phyloP scores from a whole-genome alignment of 2,113 vertebrate genomes.

The Heptranchias perlo region DNA sequence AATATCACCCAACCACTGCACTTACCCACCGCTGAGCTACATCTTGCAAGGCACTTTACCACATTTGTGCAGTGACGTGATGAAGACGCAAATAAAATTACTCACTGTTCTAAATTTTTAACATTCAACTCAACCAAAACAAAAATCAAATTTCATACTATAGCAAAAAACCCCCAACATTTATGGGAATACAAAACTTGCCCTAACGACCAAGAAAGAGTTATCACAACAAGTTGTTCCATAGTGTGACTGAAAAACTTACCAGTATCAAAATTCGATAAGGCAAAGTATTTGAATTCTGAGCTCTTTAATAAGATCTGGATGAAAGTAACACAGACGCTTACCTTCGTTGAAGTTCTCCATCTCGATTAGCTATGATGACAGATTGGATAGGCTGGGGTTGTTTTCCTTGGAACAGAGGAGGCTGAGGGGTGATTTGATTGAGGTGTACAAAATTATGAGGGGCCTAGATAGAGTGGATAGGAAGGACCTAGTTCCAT shows the following conservation, averaged over 20 bases:
- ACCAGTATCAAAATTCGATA: neutral
- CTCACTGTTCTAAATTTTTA: neutral
- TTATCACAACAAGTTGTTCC: neutral
- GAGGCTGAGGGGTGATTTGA: too few species aligned
- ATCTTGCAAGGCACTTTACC: neutral
- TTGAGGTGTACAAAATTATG: too few species aligned
- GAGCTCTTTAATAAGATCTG: too few species aligned
- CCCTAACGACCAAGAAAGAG: too few species aligned
- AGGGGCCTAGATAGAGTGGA: too few species aligned
- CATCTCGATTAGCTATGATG: too few species aligned
- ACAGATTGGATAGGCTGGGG: too few species aligned
- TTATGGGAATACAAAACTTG: neutral
- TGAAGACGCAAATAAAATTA: neutral
- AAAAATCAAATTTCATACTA: neutral
- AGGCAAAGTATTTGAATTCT: too few species aligned
- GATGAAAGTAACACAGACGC: neutral
- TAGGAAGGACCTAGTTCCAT: too few species aligned
- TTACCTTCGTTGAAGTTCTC: neutral
- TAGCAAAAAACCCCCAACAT: neutral
- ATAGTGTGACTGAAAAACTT: neutral
- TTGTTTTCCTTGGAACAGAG: too few species aligned
- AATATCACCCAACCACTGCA: too few species aligned
- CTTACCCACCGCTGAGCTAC: too few species aligned
- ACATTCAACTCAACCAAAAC: neutral
- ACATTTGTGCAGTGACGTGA: neutral